Conservation (phyloP, 2,888 invertebrate genomes). For the Anarsia innoxiella region DNA sequence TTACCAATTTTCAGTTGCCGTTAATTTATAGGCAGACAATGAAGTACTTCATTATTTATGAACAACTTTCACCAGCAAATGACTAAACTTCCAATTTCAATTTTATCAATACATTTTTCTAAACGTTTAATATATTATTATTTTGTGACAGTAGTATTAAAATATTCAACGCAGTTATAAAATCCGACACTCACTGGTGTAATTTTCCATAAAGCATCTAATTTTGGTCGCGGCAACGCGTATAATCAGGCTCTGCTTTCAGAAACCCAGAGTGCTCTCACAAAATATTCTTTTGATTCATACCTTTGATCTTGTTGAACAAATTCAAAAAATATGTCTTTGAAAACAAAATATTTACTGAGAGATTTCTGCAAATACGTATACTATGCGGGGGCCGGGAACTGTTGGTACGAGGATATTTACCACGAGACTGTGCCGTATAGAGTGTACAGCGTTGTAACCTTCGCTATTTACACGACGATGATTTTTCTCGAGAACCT, state of each 20-base stretch:
- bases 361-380: slow-evolving; percentile 47
- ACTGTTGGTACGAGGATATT: slow-evolving; percentile 50
- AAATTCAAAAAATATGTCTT: slow-evolving; percentile 30
- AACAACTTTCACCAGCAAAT: slow-evolving; percentile 6
- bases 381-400: slow-evolving; percentile 53
- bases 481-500: slow-evolving; percentile 60
- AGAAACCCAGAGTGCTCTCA: slow-evolving; percentile 1
- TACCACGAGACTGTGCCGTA: slow-evolving; percentile 40
- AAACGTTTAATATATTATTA: neutral
- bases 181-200: neutral
- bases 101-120: neutral
- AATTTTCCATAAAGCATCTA: slow-evolving; percentile 1
- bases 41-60: slow-evolving; percentile 11
- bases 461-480: slow-evolving; percentile 46
- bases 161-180: neutral
- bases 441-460: slow-evolving; percentile 38
- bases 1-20: slow-evolving; percentile 21
- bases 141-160: neutral
- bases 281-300: slow-evolving; percentile 7
- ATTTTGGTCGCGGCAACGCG: neutral
- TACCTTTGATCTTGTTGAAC: slow-evolving; percentile 8
- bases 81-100: slow-evolving; percentile 1
- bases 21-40: slow-evolving; percentile 13
- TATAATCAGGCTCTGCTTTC: neutral
- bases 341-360: slow-evolving; percentile 42